phyloP scores from a whole-genome alignment of 2,888 invertebrate genomes.

The Drosophila paracracens region DNA sequence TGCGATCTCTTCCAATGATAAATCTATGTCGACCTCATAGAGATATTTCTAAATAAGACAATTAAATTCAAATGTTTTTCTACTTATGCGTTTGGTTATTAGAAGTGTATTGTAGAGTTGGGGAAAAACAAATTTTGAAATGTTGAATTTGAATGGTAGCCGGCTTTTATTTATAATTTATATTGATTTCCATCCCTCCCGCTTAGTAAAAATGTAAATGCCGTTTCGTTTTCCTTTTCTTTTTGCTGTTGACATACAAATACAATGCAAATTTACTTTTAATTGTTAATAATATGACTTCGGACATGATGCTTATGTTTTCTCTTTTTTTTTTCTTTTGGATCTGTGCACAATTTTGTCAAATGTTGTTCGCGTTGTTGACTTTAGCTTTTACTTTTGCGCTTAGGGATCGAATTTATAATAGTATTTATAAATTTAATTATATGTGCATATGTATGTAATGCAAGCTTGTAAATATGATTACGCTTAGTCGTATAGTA shows the following conservation, averaged over 20 bases:
- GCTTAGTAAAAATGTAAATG: slow-evolving; percentile 24
- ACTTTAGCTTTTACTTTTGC: slow-evolving; percentile 45
- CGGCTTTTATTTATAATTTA: slow-evolving; percentile 46
- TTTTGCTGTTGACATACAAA: slow-evolving; percentile 82
- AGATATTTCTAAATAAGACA: neutral
- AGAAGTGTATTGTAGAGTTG: neutral
- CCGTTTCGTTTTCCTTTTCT: slow-evolving; percentile 70
- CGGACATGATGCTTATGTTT: slow-evolving; percentile 34
- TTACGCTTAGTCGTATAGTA: slow-evolving; percentile 39
- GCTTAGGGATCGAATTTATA: slow-evolving; percentile 46
- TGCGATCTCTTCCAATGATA: neutral
- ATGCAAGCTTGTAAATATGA: slow-evolving; percentile 36
- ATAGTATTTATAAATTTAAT: slow-evolving; percentile 22
- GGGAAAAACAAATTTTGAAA: neutral
- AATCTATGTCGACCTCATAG: too few species aligned
- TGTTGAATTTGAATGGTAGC: slow-evolving; percentile 51
- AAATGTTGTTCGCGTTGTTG: slow-evolving; percentile 39
- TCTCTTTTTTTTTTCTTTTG: slow-evolving; percentile 10
- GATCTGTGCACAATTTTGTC: slow-evolving; percentile 34
- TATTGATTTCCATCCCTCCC: neutral
- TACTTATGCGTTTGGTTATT: neutral
- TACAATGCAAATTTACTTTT: slow-evolving; percentile 79
- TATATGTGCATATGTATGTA: slow-evolving; percentile 59
- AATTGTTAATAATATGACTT: slow-evolving; percentile 42
- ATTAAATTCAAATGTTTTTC: neutral